Percentiles rank a stretch among this genome's conserved stretches.
phyloP scores from a whole-genome alignment of 2,888 invertebrate genomes.

The Cynaeus angustus region DNA sequence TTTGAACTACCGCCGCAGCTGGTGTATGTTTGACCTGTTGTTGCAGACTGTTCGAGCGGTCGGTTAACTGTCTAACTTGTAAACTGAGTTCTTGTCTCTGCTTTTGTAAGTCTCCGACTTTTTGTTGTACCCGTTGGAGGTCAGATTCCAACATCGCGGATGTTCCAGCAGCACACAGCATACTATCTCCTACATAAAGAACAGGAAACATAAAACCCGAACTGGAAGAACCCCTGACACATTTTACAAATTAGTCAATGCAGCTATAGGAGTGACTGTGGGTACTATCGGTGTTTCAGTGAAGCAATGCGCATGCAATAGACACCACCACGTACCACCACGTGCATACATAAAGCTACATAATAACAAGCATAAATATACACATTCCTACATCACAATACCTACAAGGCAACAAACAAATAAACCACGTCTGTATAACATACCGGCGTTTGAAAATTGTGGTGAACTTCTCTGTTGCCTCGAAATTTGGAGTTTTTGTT shows the following conservation, averaged over 20 bases:
- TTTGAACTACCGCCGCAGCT: constrained; percentile 30
- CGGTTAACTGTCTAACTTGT: constrained; percentile 89
- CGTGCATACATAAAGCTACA: constrained; percentile 5
- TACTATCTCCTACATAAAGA: constrained; percentile 67
- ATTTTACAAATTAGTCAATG: not conserved
- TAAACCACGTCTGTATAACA: constrained; percentile 18
- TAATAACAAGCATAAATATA: constrained; percentile 5
- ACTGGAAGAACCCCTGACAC: not conserved
- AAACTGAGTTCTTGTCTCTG: constrained; percentile 90
- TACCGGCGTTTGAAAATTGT: constrained; percentile 69
- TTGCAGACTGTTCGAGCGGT: constrained; percentile 83
- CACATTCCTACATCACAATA: not conserved
- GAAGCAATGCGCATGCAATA: constrained; percentile 13
- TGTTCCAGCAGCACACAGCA: constrained; percentile 73
- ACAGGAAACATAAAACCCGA: not conserved
- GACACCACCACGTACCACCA: constrained; percentile 15
- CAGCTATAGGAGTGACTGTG: not conserved
- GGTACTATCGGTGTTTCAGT: not conserved
- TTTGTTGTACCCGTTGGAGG: constrained; percentile 85
- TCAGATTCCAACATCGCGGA: constrained; percentile 86
- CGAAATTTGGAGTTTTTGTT: constrained; percentile 87
- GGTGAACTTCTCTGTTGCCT: constrained; percentile 73
- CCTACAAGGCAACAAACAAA: constrained; percentile 26
- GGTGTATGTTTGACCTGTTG: constrained; percentile 73
- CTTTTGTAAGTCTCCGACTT: constrained; percentile 89